phyloP scores from a whole-genome alignment of 2,888 invertebrate genomes.

The Serripes groenlandicus region DNA sequence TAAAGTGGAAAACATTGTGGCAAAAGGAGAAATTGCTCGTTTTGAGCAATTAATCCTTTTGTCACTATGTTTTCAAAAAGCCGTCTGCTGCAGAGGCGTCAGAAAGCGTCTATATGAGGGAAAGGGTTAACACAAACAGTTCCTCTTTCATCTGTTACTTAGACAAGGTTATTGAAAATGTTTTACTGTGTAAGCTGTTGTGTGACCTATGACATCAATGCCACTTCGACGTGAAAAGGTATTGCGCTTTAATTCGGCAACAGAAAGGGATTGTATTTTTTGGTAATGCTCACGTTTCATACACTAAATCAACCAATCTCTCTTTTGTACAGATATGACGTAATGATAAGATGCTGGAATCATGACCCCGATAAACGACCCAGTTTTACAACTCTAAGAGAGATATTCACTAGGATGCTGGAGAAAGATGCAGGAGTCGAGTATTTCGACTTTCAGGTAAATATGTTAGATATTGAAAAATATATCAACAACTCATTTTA shows the following conservation, averaged over 20 bases:
- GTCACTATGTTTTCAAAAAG: background rate
- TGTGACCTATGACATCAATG: too few species aligned
- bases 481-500: too few species aligned
- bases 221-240: too few species aligned
- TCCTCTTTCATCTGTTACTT: too few species aligned
- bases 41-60: background rate
- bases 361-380: slow-evolving; percentile 69
- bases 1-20: background rate
- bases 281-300: background rate
- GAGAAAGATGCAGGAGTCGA: slow-evolving; percentile 66
- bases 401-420: slow-evolving; percentile 74
- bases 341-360: slow-evolving; percentile 77
- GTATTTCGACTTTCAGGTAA: slow-evolving; percentile 71
- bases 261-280: background rate
- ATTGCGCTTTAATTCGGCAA: too few species aligned
- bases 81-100: background rate
- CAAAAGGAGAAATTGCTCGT: background rate
- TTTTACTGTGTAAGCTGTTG: too few species aligned
- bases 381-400: slow-evolving; percentile 65
- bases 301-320: background rate
- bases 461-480: too few species aligned
- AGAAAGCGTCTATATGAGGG: background rate
- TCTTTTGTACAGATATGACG: slow-evolving; percentile 70
- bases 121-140: background rate
- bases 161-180: too few species aligned